phyloP scores from a whole-genome alignment of 1,140 invertebrate species.

The Odontomachus brunneus region DNA sequence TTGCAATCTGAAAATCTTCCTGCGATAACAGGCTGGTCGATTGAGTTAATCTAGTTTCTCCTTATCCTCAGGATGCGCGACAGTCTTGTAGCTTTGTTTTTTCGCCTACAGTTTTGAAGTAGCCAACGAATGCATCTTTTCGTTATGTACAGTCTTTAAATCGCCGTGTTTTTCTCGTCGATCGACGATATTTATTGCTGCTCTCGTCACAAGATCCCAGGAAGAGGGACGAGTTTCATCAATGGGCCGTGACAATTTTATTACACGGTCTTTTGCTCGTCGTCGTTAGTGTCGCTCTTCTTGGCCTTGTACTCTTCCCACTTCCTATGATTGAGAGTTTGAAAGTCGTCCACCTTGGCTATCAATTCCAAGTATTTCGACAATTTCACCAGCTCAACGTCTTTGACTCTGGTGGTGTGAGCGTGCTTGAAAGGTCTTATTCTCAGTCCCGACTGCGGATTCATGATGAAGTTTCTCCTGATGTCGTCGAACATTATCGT shows the following conservation, averaged over 20 bases:
- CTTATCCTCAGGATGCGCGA: not conserved
- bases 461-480: conserved; percentile 99
- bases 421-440: conserved; percentile 96
- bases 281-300: conserved; percentile 70
- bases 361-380: conserved; percentile 95
- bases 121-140: conserved; percentile 15
- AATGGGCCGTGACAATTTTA: not conserved
- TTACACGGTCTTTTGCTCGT: conserved; percentile 32
- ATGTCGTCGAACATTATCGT: conserved; percentile 99
- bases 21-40: not conserved
- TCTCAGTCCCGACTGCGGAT: conserved; percentile 96
- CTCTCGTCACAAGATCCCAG: not conserved
- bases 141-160: conserved; percentile 33
- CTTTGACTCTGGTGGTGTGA: conserved; percentile 93
- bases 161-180: not conserved
- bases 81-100: conserved; percentile 32
- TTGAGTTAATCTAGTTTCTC: not conserved
- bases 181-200: conserved; percentile 17
- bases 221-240: not conserved
- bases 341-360: conserved; percentile 93
- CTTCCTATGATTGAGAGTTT: conserved; percentile 93
- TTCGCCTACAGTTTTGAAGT: conserved; percentile 14
- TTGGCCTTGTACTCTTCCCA: conserved; percentile 93
- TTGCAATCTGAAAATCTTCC: conserved; percentile 40
- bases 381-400: conserved; percentile 93